Evolutionary conservation across 2,888 invertebrate genomes (phyloP), one percentile per base, ranked within the genome.

Genomic region (Parasteatoda lunata): DNA sequence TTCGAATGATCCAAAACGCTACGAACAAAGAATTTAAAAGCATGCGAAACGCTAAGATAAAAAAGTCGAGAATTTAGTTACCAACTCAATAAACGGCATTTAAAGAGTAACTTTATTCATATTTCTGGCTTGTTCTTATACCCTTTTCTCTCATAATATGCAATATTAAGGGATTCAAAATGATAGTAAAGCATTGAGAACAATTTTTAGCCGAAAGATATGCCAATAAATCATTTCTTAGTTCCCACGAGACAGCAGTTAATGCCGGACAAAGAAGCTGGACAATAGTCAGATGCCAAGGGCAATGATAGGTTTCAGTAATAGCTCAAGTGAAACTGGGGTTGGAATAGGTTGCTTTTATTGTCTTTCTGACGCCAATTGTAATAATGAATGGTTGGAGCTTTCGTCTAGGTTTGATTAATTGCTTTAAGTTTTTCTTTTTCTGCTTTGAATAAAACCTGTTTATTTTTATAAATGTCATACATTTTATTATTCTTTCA

Each of bases 171-270:
- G 30, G 30, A 1, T 30, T 30, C 30, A 30, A 30, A 30, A 30
- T 30, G 30, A 30, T 1, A 30, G 30, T 30, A 30, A 30, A 59
- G 8, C 11, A 59, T 4, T 7, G n/a, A 59, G n/a, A 59, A 59
- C n/a, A 59, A 59, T 59, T 59, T 59, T 8, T 59, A 59, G 59
- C 59, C 4, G 8, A n/a, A 59, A 59, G 11, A 59, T 59, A 9
- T 59, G 59, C 59, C 59, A 59, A 59, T 59, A 59, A 59, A 59
- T 59, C 59, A 59, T 59, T n/a, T 59, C 59, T 9, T 59, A 59
- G 9, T 59, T 59, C 59, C n/a, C 59, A 13, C 8, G 59, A 59
- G 59, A 59, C 59, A 59, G n/a, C 59, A 59, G 59, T 59, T 59
- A 59, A 59, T n/a, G 59, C n/a, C 59, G 8, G 9, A 3, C 59